These are phyloP conservation scores for Rattus rattus DNA, from an alignment of 2,113 vertebrate species.

Conservation along the genomic window DNA sequence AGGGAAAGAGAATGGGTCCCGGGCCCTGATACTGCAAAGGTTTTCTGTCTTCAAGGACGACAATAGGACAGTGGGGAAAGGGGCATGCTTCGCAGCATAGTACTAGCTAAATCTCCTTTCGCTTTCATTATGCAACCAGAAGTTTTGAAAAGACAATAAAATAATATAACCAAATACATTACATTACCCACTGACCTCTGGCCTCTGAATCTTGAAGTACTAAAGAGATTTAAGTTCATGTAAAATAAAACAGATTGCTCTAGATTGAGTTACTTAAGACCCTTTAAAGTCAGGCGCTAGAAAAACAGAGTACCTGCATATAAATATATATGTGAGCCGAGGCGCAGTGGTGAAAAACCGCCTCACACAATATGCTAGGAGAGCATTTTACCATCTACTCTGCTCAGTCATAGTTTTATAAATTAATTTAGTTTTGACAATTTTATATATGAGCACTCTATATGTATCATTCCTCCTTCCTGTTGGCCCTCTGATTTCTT, in stretches of 20 bases:
- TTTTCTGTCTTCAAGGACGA: conserved; percentile 11
- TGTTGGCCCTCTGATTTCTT: neutral
- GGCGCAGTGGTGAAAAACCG: neutral
- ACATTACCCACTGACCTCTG: neutral
- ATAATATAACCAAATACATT: neutral
- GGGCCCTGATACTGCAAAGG: conserved; percentile 27
- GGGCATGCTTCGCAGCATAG: neutral
- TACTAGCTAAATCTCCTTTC: conserved; percentile 5
- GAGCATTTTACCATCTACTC: neutral
- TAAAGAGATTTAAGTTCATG: conserved; percentile 17
- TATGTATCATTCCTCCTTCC: neutral
- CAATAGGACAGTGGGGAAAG: neutral
- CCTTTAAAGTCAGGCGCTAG: neutral
- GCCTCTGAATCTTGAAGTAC: conserved; percentile 25
- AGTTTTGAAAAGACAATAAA: neutral
- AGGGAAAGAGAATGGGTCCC: neutral
- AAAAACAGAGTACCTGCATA: neutral
- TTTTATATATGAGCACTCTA: neutral
- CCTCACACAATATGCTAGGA: neutral
- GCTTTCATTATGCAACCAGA: conserved; percentile 11
- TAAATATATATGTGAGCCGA: neutral
- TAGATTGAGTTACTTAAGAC: conserved; percentile 24
- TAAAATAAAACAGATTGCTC: neutral
- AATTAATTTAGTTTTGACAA: neutral
- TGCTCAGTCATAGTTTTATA: neutral